phyloP scores from a whole-genome alignment of 2,797 vertebrate species.

The Argya squamiceps region DNA sequence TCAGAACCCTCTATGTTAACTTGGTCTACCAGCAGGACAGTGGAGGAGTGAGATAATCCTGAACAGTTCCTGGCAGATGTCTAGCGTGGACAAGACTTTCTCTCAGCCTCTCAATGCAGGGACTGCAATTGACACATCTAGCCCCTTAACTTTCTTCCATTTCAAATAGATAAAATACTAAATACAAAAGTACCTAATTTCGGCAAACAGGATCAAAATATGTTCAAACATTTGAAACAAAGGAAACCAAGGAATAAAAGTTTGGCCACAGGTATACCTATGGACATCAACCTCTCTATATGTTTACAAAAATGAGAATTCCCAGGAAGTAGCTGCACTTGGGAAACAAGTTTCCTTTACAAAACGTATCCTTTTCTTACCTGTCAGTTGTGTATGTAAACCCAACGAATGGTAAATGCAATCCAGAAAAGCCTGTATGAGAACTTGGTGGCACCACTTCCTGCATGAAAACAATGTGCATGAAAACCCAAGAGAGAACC shows the following conservation, averaged over 20 bases:
- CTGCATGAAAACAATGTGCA: constrained; percentile 70
- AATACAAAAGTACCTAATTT: background rate
- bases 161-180: background rate
- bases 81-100: background rate
- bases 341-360: background rate
- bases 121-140: background rate
- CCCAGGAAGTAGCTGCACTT: background rate
- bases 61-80: background rate
- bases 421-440: constrained; percentile 91
- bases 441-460: constrained; percentile 88
- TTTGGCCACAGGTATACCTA: background rate
- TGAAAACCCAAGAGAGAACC: background rate
- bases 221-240: background rate
- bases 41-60: background rate
- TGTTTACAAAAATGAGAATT: background rate
- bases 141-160: background rate
- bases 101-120: background rate
- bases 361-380: constrained; percentile 71
- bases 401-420: constrained; percentile 94
- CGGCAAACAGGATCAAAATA: background rate
- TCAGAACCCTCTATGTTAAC: background rate
- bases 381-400: constrained; percentile 96
- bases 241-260: background rate
- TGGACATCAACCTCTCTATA: background rate
- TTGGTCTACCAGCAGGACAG: background rate